Conservation (phyloP, 2,797 vertebrate genomes). For the Eutrigla gurnardus region DNA sequence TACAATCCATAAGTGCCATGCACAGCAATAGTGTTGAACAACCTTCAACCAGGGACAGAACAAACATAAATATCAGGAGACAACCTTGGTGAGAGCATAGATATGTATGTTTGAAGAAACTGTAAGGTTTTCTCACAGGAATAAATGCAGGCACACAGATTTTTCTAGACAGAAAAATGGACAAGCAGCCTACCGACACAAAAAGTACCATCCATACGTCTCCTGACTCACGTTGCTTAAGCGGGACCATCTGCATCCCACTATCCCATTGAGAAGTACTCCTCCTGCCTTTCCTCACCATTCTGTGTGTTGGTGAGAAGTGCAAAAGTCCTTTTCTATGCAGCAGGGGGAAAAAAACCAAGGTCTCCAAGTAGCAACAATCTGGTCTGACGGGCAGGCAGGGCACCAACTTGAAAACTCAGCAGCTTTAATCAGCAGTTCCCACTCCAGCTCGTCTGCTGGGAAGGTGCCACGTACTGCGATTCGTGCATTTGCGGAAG, state of each 20-base stretch:
- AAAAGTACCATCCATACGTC: conserved; percentile 15
- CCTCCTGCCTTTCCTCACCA: conserved; percentile 69
- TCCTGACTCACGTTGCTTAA: conserved; percentile 73
- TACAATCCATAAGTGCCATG: background rate
- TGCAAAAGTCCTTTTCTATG: conserved; percentile 32
- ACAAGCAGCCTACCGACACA: conserved; percentile 1
- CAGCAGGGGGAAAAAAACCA: conserved; percentile 17
- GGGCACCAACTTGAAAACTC: conserved; percentile 38
- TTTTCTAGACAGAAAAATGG: background rate
- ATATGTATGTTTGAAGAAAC: background rate
- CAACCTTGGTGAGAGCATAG: background rate
- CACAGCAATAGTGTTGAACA: conserved; percentile 4
- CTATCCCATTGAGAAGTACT: conserved; percentile 58
- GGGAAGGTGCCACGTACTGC: conserved; percentile 41
- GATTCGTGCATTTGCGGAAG: conserved; percentile 52
- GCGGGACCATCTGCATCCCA: conserved; percentile 74
- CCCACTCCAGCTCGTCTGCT: conserved; percentile 35
- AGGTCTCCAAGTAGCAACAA: conserved; percentile 34
- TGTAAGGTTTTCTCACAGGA: conserved; percentile 4
- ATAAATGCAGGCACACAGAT: background rate
- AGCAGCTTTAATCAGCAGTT: conserved; percentile 63
- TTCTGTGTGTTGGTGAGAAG: conserved; percentile 28
- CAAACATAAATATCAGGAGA: conserved; percentile 7
- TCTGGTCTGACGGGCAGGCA: conserved; percentile 1
- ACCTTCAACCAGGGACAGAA: conserved; percentile 10